Evolutionary conservation across 2,888 invertebrate genomes (phyloP), one percentile per base, ranked within the genome.

Genomic region (Brachyptera putata): DNA sequence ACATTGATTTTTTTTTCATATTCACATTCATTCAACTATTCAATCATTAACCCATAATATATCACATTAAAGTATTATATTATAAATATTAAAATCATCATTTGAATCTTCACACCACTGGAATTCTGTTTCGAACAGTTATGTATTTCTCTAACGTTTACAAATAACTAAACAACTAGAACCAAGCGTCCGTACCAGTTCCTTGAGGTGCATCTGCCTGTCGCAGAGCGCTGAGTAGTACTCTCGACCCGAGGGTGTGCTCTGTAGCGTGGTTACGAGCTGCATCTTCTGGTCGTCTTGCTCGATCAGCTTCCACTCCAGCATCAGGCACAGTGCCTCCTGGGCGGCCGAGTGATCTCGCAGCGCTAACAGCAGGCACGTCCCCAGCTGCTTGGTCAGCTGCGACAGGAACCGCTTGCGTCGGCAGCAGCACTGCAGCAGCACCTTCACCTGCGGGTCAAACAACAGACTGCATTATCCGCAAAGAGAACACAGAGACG

Each of bases 141-240:
- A n/a, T n/a, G n/a, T n/a, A n/a, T n/a, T n/a, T n/a, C n/a, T n/a
- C n/a, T n/a, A n/a, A n/a, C n/a, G n/a, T n/a, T n/a, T n/a, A n/a
- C n/a, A n/a, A n/a, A n/a, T n/a, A n/a, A n/a, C n/a, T n/a, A n/a
- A n/a, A n/a, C n/a, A n/a, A n/a, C n/a, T n/a, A n/a, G n/a, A n/a
- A n/a, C n/a, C n/a, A n/a, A n/a, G n/a, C n/a, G n/a, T n/a, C n/a
- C 75, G 73, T 69, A 89, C 89, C 80, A 90, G 74, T 77, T 85
- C 84, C 68, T 84, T 81, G 37, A 90, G 80, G 68, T 84, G 86
- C 67, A 84, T 80, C 72, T 89, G 88, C 65, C 86, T 75, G 69
- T 87, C 84, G 71, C 89, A 89, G 48, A 89, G 79, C 46, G 83
- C 84, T 58, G 80, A 79, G 70, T 89, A 89, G 72, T 81, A 83